A percentile compares a stretch with the other conserved stretches of the same genome.
Evolutionary conservation across 92 coral and sea anemone genomes (phyloP).

Genomic region (Siderastrea siderea): DNA sequence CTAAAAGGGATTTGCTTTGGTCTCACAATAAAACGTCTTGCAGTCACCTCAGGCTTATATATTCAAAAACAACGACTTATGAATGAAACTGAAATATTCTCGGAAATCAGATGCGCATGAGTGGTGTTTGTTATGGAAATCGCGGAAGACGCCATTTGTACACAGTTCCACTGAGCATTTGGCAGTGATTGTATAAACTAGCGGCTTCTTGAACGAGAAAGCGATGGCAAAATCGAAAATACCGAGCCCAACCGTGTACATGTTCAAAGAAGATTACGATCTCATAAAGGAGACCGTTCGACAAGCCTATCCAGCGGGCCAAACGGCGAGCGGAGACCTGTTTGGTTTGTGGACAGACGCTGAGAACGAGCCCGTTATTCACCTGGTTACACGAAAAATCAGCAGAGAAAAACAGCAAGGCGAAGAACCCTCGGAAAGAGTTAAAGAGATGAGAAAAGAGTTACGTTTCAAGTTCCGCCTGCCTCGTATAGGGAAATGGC

Average conservation of each 20-base stretch:
- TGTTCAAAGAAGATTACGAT: conserved; percentile 73
- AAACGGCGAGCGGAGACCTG: conserved; percentile 79
- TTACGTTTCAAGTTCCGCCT: neutral
- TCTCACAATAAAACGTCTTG: neutral
- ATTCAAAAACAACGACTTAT: neutral
- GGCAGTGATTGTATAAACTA: neutral
- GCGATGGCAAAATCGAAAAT: conserved; percentile 40
- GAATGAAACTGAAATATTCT: conserved; percentile 10
- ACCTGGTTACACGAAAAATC: conserved; percentile 35
- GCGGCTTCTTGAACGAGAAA: neutral
- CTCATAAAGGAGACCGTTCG: conserved; percentile 53
- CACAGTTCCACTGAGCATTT: neutral
- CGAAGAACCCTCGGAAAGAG: neutral
- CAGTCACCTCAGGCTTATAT: neutral
- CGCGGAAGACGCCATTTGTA: conserved; percentile 1
- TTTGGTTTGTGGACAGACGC: conserved; percentile 84
- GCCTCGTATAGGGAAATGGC: conserved; percentile 8
- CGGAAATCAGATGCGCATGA: conserved; percentile 27
- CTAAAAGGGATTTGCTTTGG: neutral
- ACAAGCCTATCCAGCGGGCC: conserved; percentile 8
- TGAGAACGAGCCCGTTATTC: conserved; percentile 69
- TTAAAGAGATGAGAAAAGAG: neutral
- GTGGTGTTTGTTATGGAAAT: no score
- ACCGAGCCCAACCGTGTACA: conserved; percentile 26
- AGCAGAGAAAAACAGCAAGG: neutral